Base-by-base conservation (phyloP, 2,113 vertebrate genomes). In the Callopanchax toddi region DNA sequence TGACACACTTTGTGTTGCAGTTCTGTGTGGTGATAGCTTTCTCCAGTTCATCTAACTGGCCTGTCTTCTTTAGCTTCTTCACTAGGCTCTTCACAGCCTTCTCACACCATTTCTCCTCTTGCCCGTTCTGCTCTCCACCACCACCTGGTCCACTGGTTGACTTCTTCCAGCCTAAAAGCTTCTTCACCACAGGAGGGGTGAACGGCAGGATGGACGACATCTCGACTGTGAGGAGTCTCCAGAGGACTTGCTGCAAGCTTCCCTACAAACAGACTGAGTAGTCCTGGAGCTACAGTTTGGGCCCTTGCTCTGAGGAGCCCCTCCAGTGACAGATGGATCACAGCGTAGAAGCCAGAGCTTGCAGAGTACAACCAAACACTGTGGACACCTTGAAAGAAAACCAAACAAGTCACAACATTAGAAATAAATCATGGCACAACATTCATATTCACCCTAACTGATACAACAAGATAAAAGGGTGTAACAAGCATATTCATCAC, bases 161-260 rank as follows among this genome's bases (percentile, higher is more conserved):
- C 58, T 99, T 99, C 90, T 98, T 99, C 97, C 97, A 99, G 60
- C 96, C 96, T 84, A 99, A 82, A 59, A 99, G 91, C 80, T 96
- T 96, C 92, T 99, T 99, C 89, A 99, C 97, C 75, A 99, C 96
- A 0, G 97, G 97, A 17, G 97, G 97, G 71, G 97, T 99, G 90
- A 99, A 99, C 0, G 96, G 97, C 89, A 99, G 82, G 91, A 99
- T 99, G 89, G 97, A 95, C 54, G 97, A 99, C 97, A 99, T 99
- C 88, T 79, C 87, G 52, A 62, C 50, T 55, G 52, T 64, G 3
- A 53, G 43, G 73, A 72, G 82, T 75, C 79, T 76, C 69, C 71
- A 81, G 71, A 55, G 18, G 67, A 80, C 59, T 71, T 67, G 36
- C 52, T 25, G 23, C 40, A 64, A 74, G 61, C 39, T 44, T 23